Evolutionary conservation across 2,797 vertebrate genomes (phyloP).

Genomic region (Melanogrammus aeglefinus): DNA sequence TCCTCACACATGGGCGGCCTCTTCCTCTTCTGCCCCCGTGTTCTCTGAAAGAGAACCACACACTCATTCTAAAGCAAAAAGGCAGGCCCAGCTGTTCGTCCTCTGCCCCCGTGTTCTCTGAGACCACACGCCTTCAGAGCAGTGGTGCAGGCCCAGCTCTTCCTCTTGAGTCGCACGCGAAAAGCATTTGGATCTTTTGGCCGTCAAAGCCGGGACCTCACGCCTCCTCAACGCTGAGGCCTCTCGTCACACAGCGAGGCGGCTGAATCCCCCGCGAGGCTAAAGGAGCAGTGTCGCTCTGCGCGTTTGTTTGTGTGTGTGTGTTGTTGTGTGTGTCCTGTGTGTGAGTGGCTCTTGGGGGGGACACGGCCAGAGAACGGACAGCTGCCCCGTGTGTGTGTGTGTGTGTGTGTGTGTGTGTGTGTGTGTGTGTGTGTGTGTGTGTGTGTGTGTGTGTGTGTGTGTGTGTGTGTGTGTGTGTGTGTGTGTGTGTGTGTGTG

Average conservation of each 20-base stretch:
- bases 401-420: no score
- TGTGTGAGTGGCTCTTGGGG: not conserved
- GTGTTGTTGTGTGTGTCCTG: not conserved
- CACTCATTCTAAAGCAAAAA: constrained; percentile 2
- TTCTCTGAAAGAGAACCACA: constrained; percentile 78
- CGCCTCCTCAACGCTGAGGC: not conserved
- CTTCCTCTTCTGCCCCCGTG: constrained; percentile 92
- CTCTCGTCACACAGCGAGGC: not conserved
- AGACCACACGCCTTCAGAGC: no score
- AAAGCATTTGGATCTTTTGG: no score
- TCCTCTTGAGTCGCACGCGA: no score
- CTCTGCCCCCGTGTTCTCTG: no score
- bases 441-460: no score
- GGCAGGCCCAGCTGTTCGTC: constrained; percentile 4
- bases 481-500: no score
- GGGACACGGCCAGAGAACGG: not conserved
- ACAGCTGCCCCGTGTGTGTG: not conserved
- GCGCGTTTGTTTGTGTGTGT: not conserved
- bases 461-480: no score
- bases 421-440: no score
- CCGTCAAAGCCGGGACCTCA: not conserved
- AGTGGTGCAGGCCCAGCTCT: no score
- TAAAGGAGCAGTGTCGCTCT: not conserved
- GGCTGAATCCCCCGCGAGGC: not conserved
- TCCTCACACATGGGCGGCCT: constrained; percentile 86